phyloP scores from a whole-genome alignment of 2,113 vertebrate species.

The Acanthisitta chloris region DNA sequence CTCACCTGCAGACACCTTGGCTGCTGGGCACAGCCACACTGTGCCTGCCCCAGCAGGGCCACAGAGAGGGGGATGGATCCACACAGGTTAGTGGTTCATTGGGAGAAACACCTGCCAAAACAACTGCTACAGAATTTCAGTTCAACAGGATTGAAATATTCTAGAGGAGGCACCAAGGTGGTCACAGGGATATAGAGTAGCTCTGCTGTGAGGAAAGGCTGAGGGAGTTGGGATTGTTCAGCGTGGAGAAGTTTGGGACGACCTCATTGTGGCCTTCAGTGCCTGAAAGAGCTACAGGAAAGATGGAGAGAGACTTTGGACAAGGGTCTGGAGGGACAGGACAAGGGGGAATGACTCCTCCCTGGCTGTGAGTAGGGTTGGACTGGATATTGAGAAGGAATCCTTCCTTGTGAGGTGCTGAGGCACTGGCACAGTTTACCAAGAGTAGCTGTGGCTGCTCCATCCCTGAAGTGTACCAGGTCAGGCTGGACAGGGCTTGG shows the following conservation, averaged over 20 bases:
- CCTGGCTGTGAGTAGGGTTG: no score
- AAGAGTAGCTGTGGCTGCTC: background rate
- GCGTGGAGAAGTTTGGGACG: background rate
- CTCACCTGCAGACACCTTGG: background rate
- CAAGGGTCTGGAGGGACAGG: background rate
- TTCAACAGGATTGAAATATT: background rate
- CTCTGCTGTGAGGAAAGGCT: background rate
- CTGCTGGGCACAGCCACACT: background rate
- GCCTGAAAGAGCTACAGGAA: background rate
- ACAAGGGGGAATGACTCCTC: background rate
- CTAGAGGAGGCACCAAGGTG: background rate
- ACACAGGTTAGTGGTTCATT: background rate
- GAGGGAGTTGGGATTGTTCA: rapidly evolving
- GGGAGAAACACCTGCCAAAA: background rate
- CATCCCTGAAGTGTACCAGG: background rate
- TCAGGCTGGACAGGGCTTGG: rapidly evolving
- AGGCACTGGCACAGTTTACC: background rate
- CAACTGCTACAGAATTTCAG: background rate
- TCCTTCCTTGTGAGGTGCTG: rapidly evolving
- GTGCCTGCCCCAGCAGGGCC: background rate
- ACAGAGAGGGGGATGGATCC: rapidly evolving
- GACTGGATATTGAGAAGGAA: background rate
- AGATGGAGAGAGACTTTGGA: background rate
- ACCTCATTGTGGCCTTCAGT: background rate
- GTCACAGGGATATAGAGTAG: background rate